Evolutionary conservation across 2,888 invertebrate genomes (phyloP).

Genomic region (Oscheius onirici): DNA sequence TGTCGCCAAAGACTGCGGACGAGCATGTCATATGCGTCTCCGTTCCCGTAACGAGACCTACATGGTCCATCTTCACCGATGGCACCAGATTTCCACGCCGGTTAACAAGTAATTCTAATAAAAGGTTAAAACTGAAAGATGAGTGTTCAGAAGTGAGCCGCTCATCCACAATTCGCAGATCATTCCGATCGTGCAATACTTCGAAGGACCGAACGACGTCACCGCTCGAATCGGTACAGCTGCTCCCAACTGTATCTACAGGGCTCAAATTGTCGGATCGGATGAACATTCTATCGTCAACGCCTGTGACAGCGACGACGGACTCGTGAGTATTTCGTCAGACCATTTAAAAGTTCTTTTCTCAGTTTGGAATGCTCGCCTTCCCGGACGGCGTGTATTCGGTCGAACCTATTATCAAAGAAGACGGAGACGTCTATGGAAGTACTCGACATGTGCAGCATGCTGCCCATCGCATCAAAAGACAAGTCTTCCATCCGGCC

Average conservation of each 20-base stretch:
- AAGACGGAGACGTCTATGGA: background rate
- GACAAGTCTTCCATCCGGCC: conserved; percentile 19
- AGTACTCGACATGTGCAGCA: conserved; percentile 20
- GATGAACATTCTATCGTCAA: conserved; percentile 64
- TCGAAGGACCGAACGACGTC: conserved; percentile 61
- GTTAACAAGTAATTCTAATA: conserved; percentile 41
- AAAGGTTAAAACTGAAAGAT: background rate
- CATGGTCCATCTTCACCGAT: conserved; percentile 49
- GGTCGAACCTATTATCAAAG: conserved; percentile 60
- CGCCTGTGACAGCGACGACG: conserved; percentile 64
- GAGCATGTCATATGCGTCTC: conserved; percentile 55
- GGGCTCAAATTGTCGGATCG: conserved; percentile 56
- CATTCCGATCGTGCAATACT: conserved; percentile 60
- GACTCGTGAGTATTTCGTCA: conserved; percentile 55
- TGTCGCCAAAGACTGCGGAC: conserved; percentile 61
- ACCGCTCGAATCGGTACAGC: conserved; percentile 47
- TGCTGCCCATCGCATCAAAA: conserved; percentile 25
- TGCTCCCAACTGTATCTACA: conserved; percentile 62
- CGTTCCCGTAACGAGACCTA: conserved; percentile 50
- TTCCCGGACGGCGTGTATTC: conserved; percentile 64
- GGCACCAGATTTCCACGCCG: conserved; percentile 45
- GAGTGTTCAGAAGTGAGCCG: conserved; percentile 24
- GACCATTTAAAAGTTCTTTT: conserved; percentile 6
- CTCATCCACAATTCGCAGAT: conserved; percentile 46
- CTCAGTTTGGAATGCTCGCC: conserved; percentile 67